Conservation (phyloP, 1,140 invertebrate genomes). For the Elysia chlorotica region DNA sequence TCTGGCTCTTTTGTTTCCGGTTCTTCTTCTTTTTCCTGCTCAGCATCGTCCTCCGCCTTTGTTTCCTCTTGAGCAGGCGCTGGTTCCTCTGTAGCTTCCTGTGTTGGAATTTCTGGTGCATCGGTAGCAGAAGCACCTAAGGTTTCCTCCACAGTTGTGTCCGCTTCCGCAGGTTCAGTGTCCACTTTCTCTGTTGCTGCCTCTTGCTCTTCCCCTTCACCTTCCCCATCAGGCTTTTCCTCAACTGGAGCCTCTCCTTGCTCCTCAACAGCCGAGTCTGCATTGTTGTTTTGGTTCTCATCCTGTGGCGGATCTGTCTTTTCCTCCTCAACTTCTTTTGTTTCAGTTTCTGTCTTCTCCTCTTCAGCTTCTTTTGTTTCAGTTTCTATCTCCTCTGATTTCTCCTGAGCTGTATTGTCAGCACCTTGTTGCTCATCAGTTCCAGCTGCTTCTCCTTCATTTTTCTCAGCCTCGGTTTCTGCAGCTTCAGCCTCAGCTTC, state of each 20-base stretch:
- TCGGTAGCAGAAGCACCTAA: too few species aligned
- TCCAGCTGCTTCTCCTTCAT: slow-evolving; percentile 4
- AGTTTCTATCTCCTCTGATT: slow-evolving; percentile 15
- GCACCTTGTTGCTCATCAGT: slow-evolving; percentile 4
- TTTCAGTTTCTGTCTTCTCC: slow-evolving; percentile 6
- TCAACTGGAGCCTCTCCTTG: background rate
- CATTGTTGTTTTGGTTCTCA: too few species aligned
- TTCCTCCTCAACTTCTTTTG: slow-evolving; percentile 13
- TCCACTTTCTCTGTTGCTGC: background rate
- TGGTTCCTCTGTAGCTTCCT: background rate
- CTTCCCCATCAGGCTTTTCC: background rate
- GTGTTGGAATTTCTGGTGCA: background rate
- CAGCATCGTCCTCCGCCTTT: too few species aligned
- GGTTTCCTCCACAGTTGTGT: too few species aligned
- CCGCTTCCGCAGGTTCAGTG: too few species aligned
- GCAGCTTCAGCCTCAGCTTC: slow-evolving; percentile 7
- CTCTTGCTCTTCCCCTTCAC: background rate
- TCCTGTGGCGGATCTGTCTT: slow-evolving; percentile 21
- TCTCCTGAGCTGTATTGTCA: background rate
- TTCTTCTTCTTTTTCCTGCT: too few species aligned
- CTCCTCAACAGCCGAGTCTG: too few species aligned
- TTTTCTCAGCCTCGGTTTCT: slow-evolving; percentile 1
- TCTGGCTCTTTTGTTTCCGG: too few species aligned
- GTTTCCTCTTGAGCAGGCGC: too few species aligned
- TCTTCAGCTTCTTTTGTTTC: slow-evolving; percentile 13